Percentiles rank a stretch among this genome's conserved stretches.
phyloP scores from a whole-genome alignment of 2,797 vertebrate species.

The Babyrousa celebensis region DNA sequence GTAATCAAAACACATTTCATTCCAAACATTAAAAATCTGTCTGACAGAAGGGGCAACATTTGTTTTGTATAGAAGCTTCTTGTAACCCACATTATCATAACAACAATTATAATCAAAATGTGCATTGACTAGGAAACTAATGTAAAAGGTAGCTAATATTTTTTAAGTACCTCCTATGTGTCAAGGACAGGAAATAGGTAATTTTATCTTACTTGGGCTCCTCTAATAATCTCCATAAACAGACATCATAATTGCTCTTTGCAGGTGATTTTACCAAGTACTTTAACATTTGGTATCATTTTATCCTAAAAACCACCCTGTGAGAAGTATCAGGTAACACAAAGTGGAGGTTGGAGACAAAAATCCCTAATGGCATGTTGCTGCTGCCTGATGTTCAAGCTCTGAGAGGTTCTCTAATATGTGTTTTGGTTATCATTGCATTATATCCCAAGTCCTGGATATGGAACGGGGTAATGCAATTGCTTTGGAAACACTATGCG shows the following conservation, averaged over 20 bases:
- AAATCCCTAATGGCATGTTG: rapidly evolving
- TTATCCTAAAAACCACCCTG: neutral
- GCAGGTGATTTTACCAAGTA: neutral
- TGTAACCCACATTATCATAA: neutral
- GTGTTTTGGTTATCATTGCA: too few species aligned
- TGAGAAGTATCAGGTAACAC: too few species aligned
- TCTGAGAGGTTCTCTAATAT: neutral
- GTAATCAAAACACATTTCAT: neutral
- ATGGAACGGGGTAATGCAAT: too few species aligned
- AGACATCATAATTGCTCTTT: neutral
- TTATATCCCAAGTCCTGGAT: neutral
- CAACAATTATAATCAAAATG: neutral
- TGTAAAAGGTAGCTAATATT: too few species aligned
- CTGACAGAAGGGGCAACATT: neutral
- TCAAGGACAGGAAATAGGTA: too few species aligned
- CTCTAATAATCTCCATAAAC: neutral
- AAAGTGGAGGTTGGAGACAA: too few species aligned
- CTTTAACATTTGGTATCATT: neutral
- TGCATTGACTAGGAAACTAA: neutral
- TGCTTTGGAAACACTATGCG: neutral
- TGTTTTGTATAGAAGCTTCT: neutral
- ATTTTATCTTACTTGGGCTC: neutral
- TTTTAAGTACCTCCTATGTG: neutral
- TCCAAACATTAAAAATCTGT: neutral
- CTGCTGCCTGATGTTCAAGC: neutral